A percentile compares a stretch with the other conserved stretches of the same genome.
phyloP scores from a whole-genome alignment of 2,797 vertebrate genomes.

The Synanceia verrucosa region DNA sequence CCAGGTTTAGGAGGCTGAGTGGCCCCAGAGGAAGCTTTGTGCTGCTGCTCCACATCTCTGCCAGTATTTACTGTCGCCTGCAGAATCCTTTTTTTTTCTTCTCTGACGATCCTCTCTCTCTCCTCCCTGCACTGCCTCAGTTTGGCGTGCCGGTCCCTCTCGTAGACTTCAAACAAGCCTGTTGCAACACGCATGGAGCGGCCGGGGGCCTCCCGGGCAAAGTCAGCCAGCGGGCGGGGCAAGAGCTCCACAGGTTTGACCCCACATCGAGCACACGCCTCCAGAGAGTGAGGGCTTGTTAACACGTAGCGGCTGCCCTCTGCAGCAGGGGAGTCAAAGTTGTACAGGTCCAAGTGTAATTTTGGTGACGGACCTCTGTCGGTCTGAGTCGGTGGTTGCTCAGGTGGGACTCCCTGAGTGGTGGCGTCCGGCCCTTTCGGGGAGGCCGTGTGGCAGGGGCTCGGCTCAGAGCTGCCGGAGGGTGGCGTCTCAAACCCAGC shows the following conservation, averaged over 20 bases:
- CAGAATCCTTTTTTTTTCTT: constrained; percentile 91
- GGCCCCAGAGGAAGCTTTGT: constrained; percentile 42
- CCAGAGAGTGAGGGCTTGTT: constrained; percentile 95
- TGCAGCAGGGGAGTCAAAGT: constrained; percentile 92
- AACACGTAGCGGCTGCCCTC: constrained; percentile 97
- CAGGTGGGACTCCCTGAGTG: constrained; percentile 17
- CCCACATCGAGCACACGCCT: constrained; percentile 94
- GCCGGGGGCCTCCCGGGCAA: constrained; percentile 91
- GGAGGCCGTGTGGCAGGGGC: constrained; percentile 64
- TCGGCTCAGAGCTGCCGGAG: constrained; percentile 65
- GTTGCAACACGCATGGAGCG: constrained; percentile 94
- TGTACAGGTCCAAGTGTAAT: constrained; percentile 94
- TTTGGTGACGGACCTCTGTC: constrained; percentile 82
- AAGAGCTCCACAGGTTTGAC: constrained; percentile 96
- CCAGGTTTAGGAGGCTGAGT: constrained; percentile 62
- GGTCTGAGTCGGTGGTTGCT: constrained; percentile 48
- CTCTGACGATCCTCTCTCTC: constrained; percentile 90
- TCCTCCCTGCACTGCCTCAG: constrained; percentile 93
- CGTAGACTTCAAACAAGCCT: constrained; percentile 93
- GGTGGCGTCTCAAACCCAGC: constrained; percentile 71
- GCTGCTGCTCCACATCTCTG: constrained; percentile 46
- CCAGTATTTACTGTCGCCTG: constrained; percentile 73
- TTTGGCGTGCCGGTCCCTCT: constrained; percentile 90
- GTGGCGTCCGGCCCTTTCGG: neutral
- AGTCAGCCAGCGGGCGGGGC: constrained; percentile 87